These are phyloP conservation scores for Lagorchestes hirsutus DNA, from an alignment of 2,797 vertebrate genomes.

Conservation along the genomic window DNA sequence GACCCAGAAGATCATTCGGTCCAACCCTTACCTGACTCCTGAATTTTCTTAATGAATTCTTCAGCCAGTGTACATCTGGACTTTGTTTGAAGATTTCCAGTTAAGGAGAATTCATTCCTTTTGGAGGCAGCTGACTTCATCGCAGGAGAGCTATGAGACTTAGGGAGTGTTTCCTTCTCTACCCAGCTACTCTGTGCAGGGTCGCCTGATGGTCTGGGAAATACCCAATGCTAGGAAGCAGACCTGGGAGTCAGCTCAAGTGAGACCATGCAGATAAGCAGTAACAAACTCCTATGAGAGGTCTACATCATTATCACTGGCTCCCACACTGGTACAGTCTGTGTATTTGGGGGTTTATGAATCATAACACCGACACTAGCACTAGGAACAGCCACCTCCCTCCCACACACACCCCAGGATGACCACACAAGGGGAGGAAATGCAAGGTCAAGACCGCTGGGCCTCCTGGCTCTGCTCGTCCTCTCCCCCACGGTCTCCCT, in stretches of 20 bases:
- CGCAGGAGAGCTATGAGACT: background rate
- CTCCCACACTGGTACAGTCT: background rate
- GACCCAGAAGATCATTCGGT: background rate
- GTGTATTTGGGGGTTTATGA: background rate
- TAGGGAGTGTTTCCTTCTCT: background rate
- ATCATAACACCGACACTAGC: background rate
- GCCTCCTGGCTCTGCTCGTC: background rate
- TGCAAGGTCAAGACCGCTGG: background rate
- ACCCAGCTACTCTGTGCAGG: background rate
- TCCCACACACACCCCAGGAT: background rate
- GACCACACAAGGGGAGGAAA: slow-evolving; percentile 7
- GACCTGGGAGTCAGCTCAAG: background rate
- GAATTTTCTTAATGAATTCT: background rate
- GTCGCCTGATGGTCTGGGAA: background rate
- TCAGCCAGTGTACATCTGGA: background rate
- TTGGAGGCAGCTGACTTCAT: background rate
- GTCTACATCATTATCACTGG: background rate
- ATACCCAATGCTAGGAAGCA: background rate
- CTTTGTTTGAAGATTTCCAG: background rate
- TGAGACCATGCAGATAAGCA: background rate
- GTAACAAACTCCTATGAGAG: background rate
- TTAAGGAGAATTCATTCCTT: background rate
- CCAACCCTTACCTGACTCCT: background rate
- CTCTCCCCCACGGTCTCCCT: background rate
- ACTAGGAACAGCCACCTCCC: background rate